phyloP scores from a whole-genome alignment of 2,113 vertebrate species.

The Apodemus speciosus region DNA sequence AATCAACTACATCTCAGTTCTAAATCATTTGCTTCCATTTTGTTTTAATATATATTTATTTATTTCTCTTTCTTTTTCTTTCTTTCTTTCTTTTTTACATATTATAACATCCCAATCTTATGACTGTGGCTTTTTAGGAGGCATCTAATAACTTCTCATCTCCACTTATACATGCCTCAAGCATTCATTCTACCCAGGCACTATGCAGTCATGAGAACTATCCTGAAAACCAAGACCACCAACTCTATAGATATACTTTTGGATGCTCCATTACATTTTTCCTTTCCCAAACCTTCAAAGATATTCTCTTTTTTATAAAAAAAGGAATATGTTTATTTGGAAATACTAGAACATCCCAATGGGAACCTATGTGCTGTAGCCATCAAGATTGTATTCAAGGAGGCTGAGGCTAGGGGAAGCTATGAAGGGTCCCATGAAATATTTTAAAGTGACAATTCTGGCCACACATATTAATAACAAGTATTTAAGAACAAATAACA shows the following conservation, averaged over 20 bases:
- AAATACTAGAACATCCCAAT: neutral
- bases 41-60: no score
- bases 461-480: neutral
- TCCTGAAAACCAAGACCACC: neutral
- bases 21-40: neutral
- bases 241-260: neutral
- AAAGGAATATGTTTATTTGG: neutral
- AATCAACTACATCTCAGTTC: fast-evolving
- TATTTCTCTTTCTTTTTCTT: no score
- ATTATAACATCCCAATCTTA: neutral
- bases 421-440: neutral
- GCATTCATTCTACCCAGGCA: neutral
- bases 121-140: neutral
- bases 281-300: neutral
- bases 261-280: neutral
- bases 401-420: neutral
- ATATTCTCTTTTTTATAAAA: neutral
- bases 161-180: neutral
- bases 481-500: neutral
- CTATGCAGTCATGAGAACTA: neutral
- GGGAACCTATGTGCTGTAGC: no score
- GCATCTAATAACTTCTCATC: no score
- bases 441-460: neutral
- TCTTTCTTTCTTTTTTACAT: neutral
- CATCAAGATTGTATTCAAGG: neutral